Percentiles rank a stretch among this genome's conserved stretches.
Evolutionary conservation across 1,140 invertebrate species (phyloP).

Genomic region (Antheraea mylitta): DNA sequence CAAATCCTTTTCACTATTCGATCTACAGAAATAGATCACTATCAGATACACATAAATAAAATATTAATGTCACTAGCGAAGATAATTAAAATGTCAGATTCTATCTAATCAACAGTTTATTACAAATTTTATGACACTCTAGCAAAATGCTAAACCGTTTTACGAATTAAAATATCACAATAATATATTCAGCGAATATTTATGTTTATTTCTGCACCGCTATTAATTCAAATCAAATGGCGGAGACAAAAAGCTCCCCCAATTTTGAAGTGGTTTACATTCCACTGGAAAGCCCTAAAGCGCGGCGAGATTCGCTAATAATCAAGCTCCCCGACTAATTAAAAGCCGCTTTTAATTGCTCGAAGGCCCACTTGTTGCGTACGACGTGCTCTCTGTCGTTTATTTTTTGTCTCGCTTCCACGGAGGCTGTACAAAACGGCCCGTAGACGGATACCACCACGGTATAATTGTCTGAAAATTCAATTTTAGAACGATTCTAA

Average conservation of each 20-base stretch:
- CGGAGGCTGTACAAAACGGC: slow-evolving; percentile 58
- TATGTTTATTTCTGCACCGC: slow-evolving; percentile 3
- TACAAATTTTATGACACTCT: slow-evolving; percentile 13
- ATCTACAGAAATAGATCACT: neutral
- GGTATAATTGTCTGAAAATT: slow-evolving; percentile 70
- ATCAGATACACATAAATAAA: neutral
- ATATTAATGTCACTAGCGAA: slow-evolving; percentile 4
- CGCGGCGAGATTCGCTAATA: slow-evolving; percentile 66
- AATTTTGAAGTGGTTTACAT: slow-evolving; percentile 55
- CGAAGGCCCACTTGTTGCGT: slow-evolving; percentile 67
- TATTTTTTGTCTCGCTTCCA: slow-evolving; percentile 25
- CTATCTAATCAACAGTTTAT: slow-evolving; percentile 16
- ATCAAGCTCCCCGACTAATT: slow-evolving; percentile 74
- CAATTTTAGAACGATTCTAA: slow-evolving; percentile 67
- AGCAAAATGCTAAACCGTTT: slow-evolving; percentile 20
- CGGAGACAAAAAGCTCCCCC: slow-evolving; percentile 23
- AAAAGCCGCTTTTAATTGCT: slow-evolving; percentile 74
- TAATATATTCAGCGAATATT: slow-evolving; percentile 10
- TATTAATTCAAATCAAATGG: slow-evolving; percentile 1
- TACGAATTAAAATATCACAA: neutral
- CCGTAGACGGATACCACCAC: slow-evolving; percentile 66
- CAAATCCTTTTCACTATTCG: neutral
- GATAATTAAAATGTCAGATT: slow-evolving; percentile 20
- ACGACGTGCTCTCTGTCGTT: slow-evolving; percentile 33
- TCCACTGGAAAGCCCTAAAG: slow-evolving; percentile 60